A percentile compares a stretch with the other conserved stretches of the same genome.
These are phyloP conservation scores for Dioctria linearis DNA, from an alignment of 2,888 invertebrate species.

Conservation along the genomic window DNA sequence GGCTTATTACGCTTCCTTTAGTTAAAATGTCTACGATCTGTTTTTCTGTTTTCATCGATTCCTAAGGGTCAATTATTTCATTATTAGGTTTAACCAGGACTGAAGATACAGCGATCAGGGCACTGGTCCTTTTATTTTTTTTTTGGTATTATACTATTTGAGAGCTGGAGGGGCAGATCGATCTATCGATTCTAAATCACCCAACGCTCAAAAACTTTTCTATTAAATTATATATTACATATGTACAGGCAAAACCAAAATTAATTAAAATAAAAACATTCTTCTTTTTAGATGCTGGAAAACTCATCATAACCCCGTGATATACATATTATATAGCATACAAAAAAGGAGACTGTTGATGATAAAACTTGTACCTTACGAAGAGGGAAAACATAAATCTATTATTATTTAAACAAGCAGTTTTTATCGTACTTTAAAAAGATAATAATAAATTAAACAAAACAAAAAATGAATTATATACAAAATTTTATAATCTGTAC, in stretches of 20 bases:
- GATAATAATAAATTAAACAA: slow-evolving; percentile 53
- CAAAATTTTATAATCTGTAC: slow-evolving; percentile 43
- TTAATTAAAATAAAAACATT: slow-evolving; percentile 15
- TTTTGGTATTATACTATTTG: too few species aligned
- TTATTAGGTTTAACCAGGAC: too few species aligned
- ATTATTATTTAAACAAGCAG: slow-evolving; percentile 52
- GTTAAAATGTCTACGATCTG: too few species aligned
- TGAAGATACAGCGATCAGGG: too few species aligned
- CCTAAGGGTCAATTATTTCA: too few species aligned
- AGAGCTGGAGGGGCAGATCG: too few species aligned
- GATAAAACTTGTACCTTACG: slow-evolving; percentile 44
- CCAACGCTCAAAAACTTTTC: too few species aligned
- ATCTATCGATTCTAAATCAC: too few species aligned
- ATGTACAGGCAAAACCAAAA: background rate
- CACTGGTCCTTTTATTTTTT: too few species aligned
- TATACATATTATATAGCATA: slow-evolving; percentile 52
- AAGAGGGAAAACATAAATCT: slow-evolving; percentile 44
- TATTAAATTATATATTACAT: too few species aligned
- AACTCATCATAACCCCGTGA: slow-evolving; percentile 56
- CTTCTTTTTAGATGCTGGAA: slow-evolving; percentile 17
- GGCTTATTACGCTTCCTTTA: too few species aligned
- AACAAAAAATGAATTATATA: slow-evolving; percentile 7
- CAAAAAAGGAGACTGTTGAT: slow-evolving; percentile 57
- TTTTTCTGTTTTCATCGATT: too few species aligned
- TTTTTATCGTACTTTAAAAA: slow-evolving; percentile 57